phyloP scores from a whole-genome alignment of 2,888 invertebrate genomes.

The Onthophagus sagittarius region DNA sequence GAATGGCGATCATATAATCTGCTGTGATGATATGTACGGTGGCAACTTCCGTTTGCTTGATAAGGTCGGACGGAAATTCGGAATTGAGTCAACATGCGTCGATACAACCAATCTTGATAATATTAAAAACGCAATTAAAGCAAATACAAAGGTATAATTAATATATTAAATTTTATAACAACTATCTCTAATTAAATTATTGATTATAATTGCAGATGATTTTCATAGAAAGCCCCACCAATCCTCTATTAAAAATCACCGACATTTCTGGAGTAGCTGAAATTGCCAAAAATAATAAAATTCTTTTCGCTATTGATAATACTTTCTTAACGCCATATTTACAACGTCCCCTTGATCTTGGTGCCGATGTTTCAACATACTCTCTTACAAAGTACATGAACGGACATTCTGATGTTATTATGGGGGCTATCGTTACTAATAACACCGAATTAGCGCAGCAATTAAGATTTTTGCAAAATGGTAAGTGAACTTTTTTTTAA shows the following conservation, averaged over 20 bases:
- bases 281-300: constrained; percentile 56
- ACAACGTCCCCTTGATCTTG: constrained; percentile 85
- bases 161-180: not conserved
- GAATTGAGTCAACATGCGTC: constrained; percentile 71
- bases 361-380: constrained; percentile 88
- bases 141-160: constrained; percentile 76
- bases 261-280: constrained; percentile 74
- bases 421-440: constrained; percentile 84
- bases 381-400: constrained; percentile 98
- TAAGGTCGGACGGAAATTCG: constrained; percentile 57
- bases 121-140: constrained; percentile 65
- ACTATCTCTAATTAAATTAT: not conserved
- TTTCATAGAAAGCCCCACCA: constrained; percentile 97
- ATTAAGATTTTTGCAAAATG: constrained; percentile 83
- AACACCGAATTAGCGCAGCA: constrained; percentile 66
- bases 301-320: constrained; percentile 84
- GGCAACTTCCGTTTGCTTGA: constrained; percentile 76
- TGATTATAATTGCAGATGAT: constrained; percentile 57
- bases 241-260: constrained; percentile 85
- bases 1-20: constrained; percentile 85
- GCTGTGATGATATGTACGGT: constrained; percentile 92
- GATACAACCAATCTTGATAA: constrained; percentile 68
- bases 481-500: constrained; percentile 50
- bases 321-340: constrained; percentile 90
- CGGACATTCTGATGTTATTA: constrained; percentile 94